phyloP scores from a whole-genome alignment of 2,113 vertebrate genomes.

The Asarcornis scutulata region DNA sequence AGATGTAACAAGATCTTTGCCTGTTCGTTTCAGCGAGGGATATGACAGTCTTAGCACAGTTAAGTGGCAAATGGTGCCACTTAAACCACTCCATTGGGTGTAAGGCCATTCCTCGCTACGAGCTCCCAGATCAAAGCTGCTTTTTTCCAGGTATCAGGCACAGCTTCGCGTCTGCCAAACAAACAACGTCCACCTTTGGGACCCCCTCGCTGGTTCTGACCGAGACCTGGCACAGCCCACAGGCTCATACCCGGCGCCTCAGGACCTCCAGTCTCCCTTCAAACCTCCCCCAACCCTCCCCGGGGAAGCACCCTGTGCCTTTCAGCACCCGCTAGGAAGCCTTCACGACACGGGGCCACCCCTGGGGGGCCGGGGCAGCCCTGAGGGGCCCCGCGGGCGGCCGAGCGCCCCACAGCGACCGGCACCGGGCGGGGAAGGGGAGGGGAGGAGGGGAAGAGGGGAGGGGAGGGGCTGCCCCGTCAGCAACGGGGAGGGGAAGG shows the following conservation, averaged over 20 bases:
- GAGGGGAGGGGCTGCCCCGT: not conserved
- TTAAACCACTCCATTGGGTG: not conserved
- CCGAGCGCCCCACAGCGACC: no score
- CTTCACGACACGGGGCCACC: not conserved
- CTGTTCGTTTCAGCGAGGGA: not conserved
- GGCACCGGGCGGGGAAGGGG: not conserved
- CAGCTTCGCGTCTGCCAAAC: accelerated
- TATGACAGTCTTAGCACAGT: not conserved
- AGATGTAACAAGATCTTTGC: not conserved
- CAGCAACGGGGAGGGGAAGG: not conserved
- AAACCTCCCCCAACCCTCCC: not conserved
- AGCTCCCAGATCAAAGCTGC: not conserved
- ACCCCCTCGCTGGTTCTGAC: not conserved
- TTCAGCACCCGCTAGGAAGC: not conserved
- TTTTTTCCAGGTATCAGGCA: not conserved
- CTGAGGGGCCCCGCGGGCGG: no score
- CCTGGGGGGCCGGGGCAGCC: no score
- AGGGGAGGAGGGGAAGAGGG: not conserved
- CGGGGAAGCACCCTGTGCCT: not conserved
- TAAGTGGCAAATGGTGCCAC: not conserved
- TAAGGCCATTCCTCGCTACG: not conserved
- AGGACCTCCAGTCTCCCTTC: not conserved
- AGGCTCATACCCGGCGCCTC: not conserved
- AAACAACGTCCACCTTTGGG: not conserved
- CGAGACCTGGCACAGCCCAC: not conserved